Conservation (phyloP, 2,797 vertebrate species). For the Acrossocheilus fasciatus region DNA sequence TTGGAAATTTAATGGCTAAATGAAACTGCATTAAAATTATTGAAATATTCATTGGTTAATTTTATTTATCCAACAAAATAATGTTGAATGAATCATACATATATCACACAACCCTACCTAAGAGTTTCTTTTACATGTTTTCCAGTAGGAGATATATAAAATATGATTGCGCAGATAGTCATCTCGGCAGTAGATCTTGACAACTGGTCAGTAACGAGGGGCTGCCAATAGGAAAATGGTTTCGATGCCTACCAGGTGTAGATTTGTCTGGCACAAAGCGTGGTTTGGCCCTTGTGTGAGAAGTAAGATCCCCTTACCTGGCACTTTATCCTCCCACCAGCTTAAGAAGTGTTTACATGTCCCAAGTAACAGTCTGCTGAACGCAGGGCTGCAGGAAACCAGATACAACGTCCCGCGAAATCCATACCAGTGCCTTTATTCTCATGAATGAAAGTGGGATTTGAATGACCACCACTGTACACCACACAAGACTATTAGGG, state of each 20-base stretch:
- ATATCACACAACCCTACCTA: background rate
- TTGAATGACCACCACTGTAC: slow-evolving; percentile 55
- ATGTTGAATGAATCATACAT: background rate
- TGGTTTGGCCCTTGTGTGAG: slow-evolving; percentile 70
- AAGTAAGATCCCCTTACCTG: slow-evolving; percentile 76
- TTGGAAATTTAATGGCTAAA: background rate
- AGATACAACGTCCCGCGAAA: slow-evolving; percentile 68
- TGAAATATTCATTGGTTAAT: background rate
- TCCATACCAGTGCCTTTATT: slow-evolving; percentile 71
- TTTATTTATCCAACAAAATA: background rate
- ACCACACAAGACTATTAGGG: slow-evolving; percentile 37
- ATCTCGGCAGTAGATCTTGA: background rate
- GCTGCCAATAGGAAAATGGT: slow-evolving; percentile 61
- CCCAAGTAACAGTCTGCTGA: slow-evolving; percentile 71
- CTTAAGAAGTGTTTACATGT: slow-evolving; percentile 75
- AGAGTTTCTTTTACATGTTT: background rate
- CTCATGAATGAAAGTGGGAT: slow-evolving; percentile 61
- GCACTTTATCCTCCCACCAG: slow-evolving; percentile 74
- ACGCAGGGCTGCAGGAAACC: slow-evolving; percentile 54
- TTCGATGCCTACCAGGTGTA: slow-evolving; percentile 79
- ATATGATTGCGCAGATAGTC: background rate
- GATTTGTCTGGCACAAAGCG: slow-evolving; percentile 76
- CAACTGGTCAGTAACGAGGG: slow-evolving; percentile 54
- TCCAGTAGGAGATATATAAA: background rate
- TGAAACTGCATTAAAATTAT: background rate